Evolutionary conservation across 2,888 invertebrate genomes (phyloP).

Genomic region (Polia nebulosa): DNA sequence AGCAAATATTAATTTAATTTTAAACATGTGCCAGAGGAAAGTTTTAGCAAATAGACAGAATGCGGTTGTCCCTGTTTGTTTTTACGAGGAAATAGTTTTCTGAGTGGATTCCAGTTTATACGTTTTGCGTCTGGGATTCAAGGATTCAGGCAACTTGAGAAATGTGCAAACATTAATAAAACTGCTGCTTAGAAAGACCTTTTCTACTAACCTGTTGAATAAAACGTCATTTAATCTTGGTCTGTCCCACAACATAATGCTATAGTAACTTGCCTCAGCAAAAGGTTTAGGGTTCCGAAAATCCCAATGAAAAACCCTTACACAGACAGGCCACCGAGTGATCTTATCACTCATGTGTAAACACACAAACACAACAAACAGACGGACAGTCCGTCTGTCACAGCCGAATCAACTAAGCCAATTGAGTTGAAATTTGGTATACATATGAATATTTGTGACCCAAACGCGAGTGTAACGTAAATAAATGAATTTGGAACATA

Average conservation of each 20-base stretch:
- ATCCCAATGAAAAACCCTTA: too few relatives aligned
- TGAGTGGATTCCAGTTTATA: conserved; percentile 47
- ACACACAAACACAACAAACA: too few relatives aligned
- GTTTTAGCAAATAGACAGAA: conserved; percentile 48
- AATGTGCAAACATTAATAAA: conserved; percentile 50
- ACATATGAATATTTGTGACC: too few relatives aligned
- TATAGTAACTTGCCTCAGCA: too few relatives aligned
- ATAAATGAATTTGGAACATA: too few relatives aligned
- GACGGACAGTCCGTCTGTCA: too few relatives aligned
- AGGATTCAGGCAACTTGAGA: conserved; percentile 24
- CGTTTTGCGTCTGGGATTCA: conserved; percentile 28
- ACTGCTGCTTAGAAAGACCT: conserved; percentile 27
- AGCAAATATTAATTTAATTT: conserved; percentile 54
- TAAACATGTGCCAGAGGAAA: conserved; percentile 44
- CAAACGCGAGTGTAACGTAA: too few relatives aligned
- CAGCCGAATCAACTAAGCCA: too few relatives aligned
- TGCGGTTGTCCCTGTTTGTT: conserved; percentile 48
- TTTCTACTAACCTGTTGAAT: conserved; percentile 40
- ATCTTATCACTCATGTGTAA: too few relatives aligned
- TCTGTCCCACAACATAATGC: not conserved
- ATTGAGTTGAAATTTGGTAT: too few relatives aligned
- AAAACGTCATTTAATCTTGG: conserved; percentile 28
- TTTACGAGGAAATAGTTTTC: conserved; percentile 51
- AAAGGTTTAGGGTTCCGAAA: too few relatives aligned
- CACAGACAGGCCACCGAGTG: too few relatives aligned